Base-by-base conservation (phyloP, 2,888 invertebrate genomes). In the Chalcis sispes region DNA sequence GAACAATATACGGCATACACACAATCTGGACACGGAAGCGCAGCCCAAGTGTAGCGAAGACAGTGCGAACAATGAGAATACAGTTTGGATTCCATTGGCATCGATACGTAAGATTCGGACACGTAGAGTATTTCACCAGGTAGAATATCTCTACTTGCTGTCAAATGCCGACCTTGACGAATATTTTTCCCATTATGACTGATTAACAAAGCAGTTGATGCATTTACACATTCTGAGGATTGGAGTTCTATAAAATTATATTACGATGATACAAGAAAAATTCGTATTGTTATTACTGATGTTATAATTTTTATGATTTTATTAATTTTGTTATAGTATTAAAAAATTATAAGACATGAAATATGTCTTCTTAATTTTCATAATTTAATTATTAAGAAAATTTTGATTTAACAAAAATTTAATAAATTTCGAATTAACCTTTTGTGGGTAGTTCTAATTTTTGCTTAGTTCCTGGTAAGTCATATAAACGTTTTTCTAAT, bases 41-140 rank as follows among this genome's bases (percentile, higher is more conserved):
- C 48, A 0, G 69, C 46, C 78, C 78, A 78, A 1, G 18, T 40
- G 42, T 72, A 78, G 2, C 23, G 42, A 18, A 78, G 29, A n/a
- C 78, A 78, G 50, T 75, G 78, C 42, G 72, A 75, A 32, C 78
- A 78, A 54, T 78, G 48, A 15, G 20, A 62, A 36, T 77, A 25
- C 2, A 50, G 1, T 10, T 29, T 42, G 1, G 20, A 1, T 42
- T 72, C 59, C 48, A 54, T 65, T 0, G 78, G 75, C 0, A 42
- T 27, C 1, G 8, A 13, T 1, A 56, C 54, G 61, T 78, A 75
- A 0, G 72, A 40, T 1, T 58, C 32, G 10, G 54, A 65, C 5
- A 20, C 20, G 56, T 70, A 78, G n/a, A 78, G 59, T 0, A 58
- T 10, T n/a, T 75, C 72, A 0, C 75, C 78, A 0, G 75, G 75